Conservation (phyloP, 2,888 invertebrate genomes). For the Rotaria sp. region DNA sequence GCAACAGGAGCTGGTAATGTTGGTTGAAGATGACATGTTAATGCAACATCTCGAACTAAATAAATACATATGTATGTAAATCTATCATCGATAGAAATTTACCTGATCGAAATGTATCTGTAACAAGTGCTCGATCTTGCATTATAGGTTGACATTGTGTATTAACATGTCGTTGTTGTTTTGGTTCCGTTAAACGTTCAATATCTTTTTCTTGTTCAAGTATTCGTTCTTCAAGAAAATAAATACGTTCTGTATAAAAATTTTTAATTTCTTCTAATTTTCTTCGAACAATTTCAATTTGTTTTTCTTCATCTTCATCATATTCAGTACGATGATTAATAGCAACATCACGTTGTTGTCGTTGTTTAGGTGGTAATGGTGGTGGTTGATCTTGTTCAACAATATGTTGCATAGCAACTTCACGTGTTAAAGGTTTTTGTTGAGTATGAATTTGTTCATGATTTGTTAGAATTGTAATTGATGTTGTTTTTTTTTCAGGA, state of each 20-base stretch:
- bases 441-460: constrained; percentile 32
- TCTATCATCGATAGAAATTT: neutral
- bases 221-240: constrained; percentile 16
- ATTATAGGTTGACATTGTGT: constrained; percentile 25
- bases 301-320: constrained; percentile 34
- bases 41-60: constrained; percentile 25
- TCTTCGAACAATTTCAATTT: constrained; percentile 25
- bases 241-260: constrained; percentile 29
- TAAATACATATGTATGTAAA: neutral
- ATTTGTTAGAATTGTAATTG: constrained; percentile 26
- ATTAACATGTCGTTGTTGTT: neutral
- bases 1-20: constrained; percentile 7
- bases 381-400: constrained; percentile 38
- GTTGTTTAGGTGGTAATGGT: constrained; percentile 32
- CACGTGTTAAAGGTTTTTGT: constrained; percentile 32
- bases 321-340: constrained; percentile 37
- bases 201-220: constrained; percentile 23
- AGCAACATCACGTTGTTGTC: constrained; percentile 37
- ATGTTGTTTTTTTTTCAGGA: constrained; percentile 28
- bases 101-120: constrained; percentile 17
- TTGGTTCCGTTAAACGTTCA: constrained; percentile 3
- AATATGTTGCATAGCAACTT: constrained; percentile 38
- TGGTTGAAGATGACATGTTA: constrained; percentile 10
- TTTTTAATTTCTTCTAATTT: constrained; percentile 37
- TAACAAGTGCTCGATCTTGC: constrained; percentile 19